A percentile compares a stretch with the other conserved stretches of the same genome.
phyloP scores from a whole-genome alignment of 2,888 invertebrate species.

The Drosophila multiciliata region DNA sequence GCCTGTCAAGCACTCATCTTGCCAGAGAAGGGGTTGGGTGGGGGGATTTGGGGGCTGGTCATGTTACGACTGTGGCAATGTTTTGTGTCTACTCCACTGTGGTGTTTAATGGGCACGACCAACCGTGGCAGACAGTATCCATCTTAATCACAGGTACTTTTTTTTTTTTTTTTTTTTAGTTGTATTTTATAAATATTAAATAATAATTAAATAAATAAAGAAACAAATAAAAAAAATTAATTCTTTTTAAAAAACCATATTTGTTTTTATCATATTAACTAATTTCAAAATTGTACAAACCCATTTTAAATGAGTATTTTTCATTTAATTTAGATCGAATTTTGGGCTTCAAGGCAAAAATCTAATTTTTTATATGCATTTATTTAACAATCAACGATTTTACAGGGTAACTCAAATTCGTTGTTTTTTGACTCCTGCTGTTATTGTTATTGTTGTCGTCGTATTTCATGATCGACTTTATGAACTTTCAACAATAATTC shows the following conservation, averaged over 20 bases:
- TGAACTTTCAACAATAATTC: constrained; percentile 66
- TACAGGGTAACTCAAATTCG: constrained; percentile 29
- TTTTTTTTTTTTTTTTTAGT: neutral
- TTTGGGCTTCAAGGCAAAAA: neutral
- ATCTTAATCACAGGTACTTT: neutral
- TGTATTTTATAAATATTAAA: neutral
- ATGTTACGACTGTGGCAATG: neutral
- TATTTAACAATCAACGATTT: neutral
- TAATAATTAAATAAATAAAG: neutral
- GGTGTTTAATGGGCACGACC: neutral
- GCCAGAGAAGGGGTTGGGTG: neutral
- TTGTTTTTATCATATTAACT: accelerated
- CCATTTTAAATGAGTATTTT: neutral
- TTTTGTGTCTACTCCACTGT: neutral
- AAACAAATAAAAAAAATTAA: neutral
- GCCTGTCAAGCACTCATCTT: constrained; percentile 15
- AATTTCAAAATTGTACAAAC: neutral
- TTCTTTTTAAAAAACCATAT: neutral
- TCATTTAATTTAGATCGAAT: neutral
- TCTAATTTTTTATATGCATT: neutral
- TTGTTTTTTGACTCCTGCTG: constrained; percentile 3
- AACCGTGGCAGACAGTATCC: neutral
- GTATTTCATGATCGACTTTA: constrained; percentile 38
- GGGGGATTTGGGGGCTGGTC: neutral
- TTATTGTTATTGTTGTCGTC: constrained; percentile 5